A percentile compares a stretch with the other conserved stretches of the same genome.
Evolutionary conservation across 2,888 invertebrate species (phyloP).

Genomic region (Elaeidobius kamerunicus): DNA sequence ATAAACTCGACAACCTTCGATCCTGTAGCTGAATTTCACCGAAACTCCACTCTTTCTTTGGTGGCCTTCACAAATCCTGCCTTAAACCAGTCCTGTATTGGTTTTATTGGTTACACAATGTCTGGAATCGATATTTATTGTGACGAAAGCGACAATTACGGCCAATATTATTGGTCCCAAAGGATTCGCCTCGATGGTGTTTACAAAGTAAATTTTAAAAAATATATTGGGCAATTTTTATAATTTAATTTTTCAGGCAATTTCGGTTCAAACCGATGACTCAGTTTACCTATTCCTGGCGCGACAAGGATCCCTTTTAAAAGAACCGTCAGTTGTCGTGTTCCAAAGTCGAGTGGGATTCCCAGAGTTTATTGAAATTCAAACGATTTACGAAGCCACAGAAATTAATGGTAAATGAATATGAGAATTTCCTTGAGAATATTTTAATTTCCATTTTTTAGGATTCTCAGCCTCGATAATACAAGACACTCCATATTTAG

Average conservation of each 20-base stretch:
- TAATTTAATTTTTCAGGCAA: conserved; percentile 35
- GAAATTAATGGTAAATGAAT: conserved; percentile 18
- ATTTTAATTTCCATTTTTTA: conserved; percentile 18
- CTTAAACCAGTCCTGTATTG: conserved; percentile 35
- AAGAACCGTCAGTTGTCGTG: conserved; percentile 37
- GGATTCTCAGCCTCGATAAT: conserved; percentile 39
- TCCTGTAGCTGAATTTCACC: conserved; percentile 26
- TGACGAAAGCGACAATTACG: conserved; percentile 6
- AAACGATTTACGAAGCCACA: conserved; percentile 38
- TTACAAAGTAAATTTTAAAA: conserved; percentile 31
- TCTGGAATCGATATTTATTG: conserved; percentile 29
- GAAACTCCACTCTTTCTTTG: conserved; percentile 36
- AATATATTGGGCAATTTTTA: not conserved
- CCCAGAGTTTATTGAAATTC: conserved; percentile 37
- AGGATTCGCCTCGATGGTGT: conserved; percentile 24
- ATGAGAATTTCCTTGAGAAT: not conserved
- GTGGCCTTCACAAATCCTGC: conserved; percentile 35
- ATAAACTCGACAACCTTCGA: conserved; percentile 16
- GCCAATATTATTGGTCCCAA: conserved; percentile 26
- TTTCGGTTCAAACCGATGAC: conserved; percentile 32
- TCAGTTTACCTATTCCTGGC: conserved; percentile 36
- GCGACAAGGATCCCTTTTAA: conserved; percentile 22
- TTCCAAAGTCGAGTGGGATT: conserved; percentile 39
- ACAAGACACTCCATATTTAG: conserved; percentile 40
- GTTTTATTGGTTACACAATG: conserved; percentile 28